Evolutionary conservation across 2,888 invertebrate species (phyloP).

Genomic region (Andrena chrysosceles): DNA sequence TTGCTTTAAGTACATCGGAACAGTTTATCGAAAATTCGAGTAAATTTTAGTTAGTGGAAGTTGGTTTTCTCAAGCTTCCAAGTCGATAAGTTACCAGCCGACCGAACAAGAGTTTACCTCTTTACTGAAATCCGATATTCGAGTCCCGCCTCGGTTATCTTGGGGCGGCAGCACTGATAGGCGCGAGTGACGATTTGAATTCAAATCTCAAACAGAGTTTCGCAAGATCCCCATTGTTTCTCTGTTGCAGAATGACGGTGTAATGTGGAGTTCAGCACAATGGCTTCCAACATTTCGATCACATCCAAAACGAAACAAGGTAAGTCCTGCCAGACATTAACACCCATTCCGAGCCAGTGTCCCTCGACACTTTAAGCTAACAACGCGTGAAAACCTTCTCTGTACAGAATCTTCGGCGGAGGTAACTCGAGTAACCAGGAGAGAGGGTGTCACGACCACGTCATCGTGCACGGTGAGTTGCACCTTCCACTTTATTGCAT

Average conservation of each 20-base stretch:
- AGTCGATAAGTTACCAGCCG: slow-evolving; percentile 77
- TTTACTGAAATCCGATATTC: slow-evolving; percentile 36
- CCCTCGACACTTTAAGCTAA: too few species aligned
- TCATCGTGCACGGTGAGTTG: slow-evolving; percentile 56
- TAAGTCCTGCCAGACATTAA: slow-evolving; percentile 30
- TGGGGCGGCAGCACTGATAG: slow-evolving; percentile 57
- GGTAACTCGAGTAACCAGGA: slow-evolving; percentile 73
- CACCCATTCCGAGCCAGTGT: neutral
- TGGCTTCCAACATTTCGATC: slow-evolving; percentile 77
- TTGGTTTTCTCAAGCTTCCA: neutral
- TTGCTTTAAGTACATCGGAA: too few species aligned
- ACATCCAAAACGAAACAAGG: slow-evolving; percentile 79
- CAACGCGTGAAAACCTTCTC: neutral
- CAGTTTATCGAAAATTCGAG: neutral
- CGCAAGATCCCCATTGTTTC: neutral
- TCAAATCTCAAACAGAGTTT: neutral
- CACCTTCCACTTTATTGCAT: neutral
- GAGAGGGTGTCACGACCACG: slow-evolving; percentile 67
- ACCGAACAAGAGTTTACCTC: slow-evolving; percentile 43
- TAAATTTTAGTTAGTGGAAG: neutral
- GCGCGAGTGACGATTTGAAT: neutral
- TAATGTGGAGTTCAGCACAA: slow-evolving; percentile 72
- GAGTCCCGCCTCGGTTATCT: neutral
- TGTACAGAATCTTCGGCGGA: slow-evolving; percentile 75
- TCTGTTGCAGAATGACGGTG: slow-evolving; percentile 79